A percentile compares a stretch with the other conserved stretches of the same genome.
phyloP scores from a whole-genome alignment of 2,888 invertebrate genomes.

The Philereme transversata region DNA sequence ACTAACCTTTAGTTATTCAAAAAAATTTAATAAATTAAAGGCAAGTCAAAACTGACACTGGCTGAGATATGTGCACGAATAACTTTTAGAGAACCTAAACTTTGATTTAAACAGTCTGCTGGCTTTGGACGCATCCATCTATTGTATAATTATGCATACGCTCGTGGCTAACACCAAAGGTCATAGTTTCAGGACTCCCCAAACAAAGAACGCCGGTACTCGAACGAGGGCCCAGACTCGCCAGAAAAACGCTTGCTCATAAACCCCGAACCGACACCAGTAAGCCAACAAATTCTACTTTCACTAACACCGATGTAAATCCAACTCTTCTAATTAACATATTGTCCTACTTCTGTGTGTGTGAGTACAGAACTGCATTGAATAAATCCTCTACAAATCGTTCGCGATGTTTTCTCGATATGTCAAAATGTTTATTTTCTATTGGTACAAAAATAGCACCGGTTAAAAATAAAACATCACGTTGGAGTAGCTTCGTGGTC shows the following conservation, averaged over 20 bases:
- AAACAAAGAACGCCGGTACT: slow-evolving; percentile 76
- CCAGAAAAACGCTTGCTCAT: slow-evolving; percentile 82
- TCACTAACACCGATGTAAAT: slow-evolving; percentile 38
- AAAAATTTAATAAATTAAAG: background rate
- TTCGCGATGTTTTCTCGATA: slow-evolving; percentile 21
- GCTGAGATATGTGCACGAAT: background rate
- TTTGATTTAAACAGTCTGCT: background rate
- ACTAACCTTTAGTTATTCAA: slow-evolving; percentile 4
- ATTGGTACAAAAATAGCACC: slow-evolving; percentile 9
- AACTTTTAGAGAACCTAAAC: background rate
- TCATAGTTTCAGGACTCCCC: slow-evolving; percentile 81
- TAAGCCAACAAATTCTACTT: slow-evolving; percentile 57
- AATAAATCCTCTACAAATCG: slow-evolving; percentile 19
- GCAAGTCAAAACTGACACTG: slow-evolving; percentile 1
- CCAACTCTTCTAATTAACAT: slow-evolving; percentile 13
- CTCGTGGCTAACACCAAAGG: slow-evolving; percentile 65
- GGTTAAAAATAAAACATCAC: background rate
- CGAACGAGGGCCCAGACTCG: slow-evolving; percentile 71
- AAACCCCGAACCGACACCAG: slow-evolving; percentile 80
- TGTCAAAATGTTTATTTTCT: slow-evolving; percentile 12
- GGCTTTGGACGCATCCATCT: slow-evolving; percentile 29
- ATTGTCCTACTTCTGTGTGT: slow-evolving; percentile 2
- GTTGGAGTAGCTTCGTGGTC: slow-evolving; percentile 7
- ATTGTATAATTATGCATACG: slow-evolving; percentile 35
- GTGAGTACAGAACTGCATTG: slow-evolving; percentile 14